Percentiles rank a stretch among this genome's conserved stretches.
These are phyloP conservation scores for Pimephales promelas DNA, from an alignment of 2,113 vertebrate genomes.

Conservation along the genomic window DNA sequence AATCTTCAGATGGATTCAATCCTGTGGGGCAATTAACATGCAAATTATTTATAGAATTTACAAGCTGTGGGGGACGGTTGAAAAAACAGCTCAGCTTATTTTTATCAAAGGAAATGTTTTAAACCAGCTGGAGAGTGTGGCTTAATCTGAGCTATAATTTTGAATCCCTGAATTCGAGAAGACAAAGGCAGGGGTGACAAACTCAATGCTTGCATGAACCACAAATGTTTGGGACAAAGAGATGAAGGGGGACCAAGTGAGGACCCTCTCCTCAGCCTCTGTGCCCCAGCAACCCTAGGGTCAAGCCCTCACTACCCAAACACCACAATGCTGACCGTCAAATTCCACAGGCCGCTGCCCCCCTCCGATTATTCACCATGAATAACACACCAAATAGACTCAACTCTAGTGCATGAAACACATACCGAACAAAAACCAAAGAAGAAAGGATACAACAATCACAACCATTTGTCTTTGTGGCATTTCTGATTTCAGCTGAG, in stretches of 20 bases:
- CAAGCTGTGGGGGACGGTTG: neutral
- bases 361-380: conserved; percentile 26
- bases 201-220: conserved; percentile 12
- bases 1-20: conserved; percentile 31
- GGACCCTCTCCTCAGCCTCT: conserved; percentile 1
- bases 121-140: conserved; percentile 21
- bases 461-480: neutral
- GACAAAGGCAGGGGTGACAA: conserved; percentile 8
- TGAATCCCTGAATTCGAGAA: neutral
- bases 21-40: conserved; percentile 37
- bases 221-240: conserved; percentile 35
- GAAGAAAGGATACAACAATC: neutral
- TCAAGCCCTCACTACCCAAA: conserved; percentile 41
- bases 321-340: conserved; percentile 20
- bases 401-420: conserved; percentile 30
- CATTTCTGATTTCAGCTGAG: conserved; percentile 8
- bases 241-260: neutral
- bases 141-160: conserved; percentile 12
- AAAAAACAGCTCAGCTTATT: neutral
- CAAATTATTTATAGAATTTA: conserved; percentile 46
- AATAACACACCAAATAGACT: conserved; percentile 44
- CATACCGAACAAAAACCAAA: neutral
- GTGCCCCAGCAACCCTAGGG: conserved; percentile 21
- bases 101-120: conserved; percentile 31
- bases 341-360: conserved; percentile 45